Evolutionary conservation across 1,140 invertebrate species (phyloP), one percentile per base, ranked within the genome.

Genomic region (Branchinecta lindahli): DNA sequence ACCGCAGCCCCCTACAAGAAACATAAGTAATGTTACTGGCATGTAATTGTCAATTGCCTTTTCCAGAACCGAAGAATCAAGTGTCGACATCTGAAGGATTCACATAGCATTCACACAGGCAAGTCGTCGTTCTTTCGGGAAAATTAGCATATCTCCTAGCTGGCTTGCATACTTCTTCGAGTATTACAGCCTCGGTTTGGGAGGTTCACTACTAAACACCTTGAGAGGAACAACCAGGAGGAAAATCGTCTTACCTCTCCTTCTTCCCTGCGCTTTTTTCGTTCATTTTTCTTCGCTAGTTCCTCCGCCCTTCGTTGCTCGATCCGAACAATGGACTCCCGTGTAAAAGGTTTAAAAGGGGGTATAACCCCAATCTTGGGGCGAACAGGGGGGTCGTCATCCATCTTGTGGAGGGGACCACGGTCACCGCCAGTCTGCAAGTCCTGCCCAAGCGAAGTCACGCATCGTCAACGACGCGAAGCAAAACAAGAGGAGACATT

Each of bases 251-350:
- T 83, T 84, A 92, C 91, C 89, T 92, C 89, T 85, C 88, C 87
- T 86, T 91, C 90, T 83, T 89, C 90, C 87, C 90, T 88, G 84
- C 92, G 93, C 86, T 90, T 91, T 86, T 94, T 89, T 82, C 93
- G 86, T 85, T 94, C 91, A 83, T 91, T 90, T 85, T 92, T 91
- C 85, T 92, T 92, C 81, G 89, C 91, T 86, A 91, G 84, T 85
- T 95, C 92, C 81, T 92, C 91, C 77, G 90, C 89, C 81, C 95
- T 94, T 77, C 92, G 87, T 81, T 87, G 84, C 84, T 96, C 90
- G 82, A 96, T 94, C 81, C 86, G 87, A 81, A 89, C 87, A 81
- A 96, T 84, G 82, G 93, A 95, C 84, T 96, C 93, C 83, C 92
- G 86, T 80, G 94, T 96, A 85, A 96, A 96, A 83, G 92, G 92